phyloP scores from a whole-genome alignment of 1,140 invertebrate genomes.

The Saxidomus purpurata region DNA sequence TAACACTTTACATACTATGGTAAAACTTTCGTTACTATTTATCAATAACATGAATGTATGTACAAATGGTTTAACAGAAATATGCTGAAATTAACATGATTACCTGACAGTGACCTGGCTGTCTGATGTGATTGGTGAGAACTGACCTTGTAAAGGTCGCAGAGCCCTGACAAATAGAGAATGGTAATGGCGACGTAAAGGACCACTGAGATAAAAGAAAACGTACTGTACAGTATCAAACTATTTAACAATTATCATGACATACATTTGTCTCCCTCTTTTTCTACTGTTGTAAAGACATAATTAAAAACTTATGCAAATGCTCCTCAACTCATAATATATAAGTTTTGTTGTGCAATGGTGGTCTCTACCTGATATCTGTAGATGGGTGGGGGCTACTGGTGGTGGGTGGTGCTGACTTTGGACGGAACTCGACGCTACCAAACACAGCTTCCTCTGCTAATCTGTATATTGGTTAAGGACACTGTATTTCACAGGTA shows the following conservation, averaged over 20 bases:
- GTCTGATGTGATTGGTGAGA: slow-evolving; percentile 55
- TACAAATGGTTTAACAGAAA: no score
- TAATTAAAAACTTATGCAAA: no score
- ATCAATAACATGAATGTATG: no score
- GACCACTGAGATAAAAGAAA: slow-evolving; percentile 69
- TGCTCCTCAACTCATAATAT: no score
- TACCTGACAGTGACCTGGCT: slow-evolving; percentile 55
- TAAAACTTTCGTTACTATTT: no score
- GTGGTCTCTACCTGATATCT: slow-evolving; percentile 74
- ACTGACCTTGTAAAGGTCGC: slow-evolving; percentile 75
- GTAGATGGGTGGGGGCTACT: slow-evolving; percentile 68
- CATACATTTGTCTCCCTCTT: no score
- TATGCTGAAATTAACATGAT: no score
- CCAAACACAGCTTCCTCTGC: slow-evolving; percentile 76
- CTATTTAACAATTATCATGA: no score
- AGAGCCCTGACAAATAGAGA: slow-evolving; percentile 78
- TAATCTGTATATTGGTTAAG: slow-evolving; percentile 73
- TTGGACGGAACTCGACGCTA: slow-evolving; percentile 66
- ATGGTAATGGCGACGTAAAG: slow-evolving; percentile 78
- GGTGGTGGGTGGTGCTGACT: slow-evolving; percentile 71
- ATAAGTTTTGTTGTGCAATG: no score
- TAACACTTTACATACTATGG: no score
- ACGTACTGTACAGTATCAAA: background rate
- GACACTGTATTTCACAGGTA: background rate
- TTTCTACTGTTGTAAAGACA: no score